A percentile compares a stretch with the other conserved stretches of the same genome.
Conservation (phyloP, 2,888 invertebrate species). For the Aleiodes testaceus region DNA sequence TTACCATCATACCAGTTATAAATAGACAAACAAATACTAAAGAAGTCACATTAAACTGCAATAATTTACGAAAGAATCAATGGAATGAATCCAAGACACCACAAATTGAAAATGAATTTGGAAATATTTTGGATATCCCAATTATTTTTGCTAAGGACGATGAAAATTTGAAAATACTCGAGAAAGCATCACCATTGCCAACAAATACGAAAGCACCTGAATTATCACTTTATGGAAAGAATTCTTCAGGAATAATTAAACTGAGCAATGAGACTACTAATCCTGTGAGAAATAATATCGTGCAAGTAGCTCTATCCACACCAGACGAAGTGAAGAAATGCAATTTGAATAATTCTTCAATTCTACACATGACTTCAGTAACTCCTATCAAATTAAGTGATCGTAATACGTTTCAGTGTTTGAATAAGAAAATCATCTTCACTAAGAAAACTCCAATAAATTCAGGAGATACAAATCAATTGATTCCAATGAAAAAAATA, state of each 20-base stretch:
- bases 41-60: conserved; percentile 60
- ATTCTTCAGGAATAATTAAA: no score
- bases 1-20: conserved; percentile 58
- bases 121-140: conserved; percentile 79
- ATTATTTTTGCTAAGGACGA: conserved; percentile 80
- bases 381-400: conserved; percentile 41
- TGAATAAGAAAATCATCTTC: conserved; percentile 74
- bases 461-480: conserved; percentile 55
- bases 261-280: no score
- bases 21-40: conserved; percentile 56
- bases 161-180: conserved; percentile 66
- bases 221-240: no score
- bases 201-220: conserved; percentile 48
- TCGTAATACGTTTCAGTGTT: not conserved
- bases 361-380: not conserved
- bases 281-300: no score
- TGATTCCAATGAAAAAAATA: conserved; percentile 61
- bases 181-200: conserved; percentile 54
- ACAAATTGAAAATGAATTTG: conserved; percentile 66
- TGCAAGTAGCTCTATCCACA: no score
- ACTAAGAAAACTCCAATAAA: conserved; percentile 69
- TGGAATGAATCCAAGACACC: conserved; percentile 38
- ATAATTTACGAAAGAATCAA: conserved; percentile 55
- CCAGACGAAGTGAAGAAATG: no score
- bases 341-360: no score